Evolutionary conservation across 1,140 invertebrate genomes (phyloP), one percentile per base, ranked within the genome.

Genomic region (Papilio glaucus): DNA sequence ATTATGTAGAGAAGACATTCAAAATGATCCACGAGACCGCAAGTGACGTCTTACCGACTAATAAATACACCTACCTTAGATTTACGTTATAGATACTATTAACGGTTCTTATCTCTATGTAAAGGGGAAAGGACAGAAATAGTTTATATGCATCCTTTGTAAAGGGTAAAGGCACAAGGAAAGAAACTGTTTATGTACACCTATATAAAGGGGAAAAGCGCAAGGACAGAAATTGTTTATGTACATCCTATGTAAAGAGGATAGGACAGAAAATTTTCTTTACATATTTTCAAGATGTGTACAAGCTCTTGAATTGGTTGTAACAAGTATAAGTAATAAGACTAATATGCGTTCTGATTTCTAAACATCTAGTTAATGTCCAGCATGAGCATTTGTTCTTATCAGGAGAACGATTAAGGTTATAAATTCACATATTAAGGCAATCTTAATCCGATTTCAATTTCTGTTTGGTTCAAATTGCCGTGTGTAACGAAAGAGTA

Each of bases 391-490:
- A 21, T 67, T 41, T 41, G 24, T 42, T 24, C 63, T 67, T 18
- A 68, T 29, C 18, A 42, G 6, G 18, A 15, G 9, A 69, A 69
- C 42, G 18, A 21, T 69, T 67, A 69, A 45, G 42, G 67, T 33
- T 18, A 69, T 69, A 69, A 69, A 69, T 69, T 49, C 67, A 49
- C 67, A 49, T 69, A 69, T 69, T 69, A 69, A 42, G n/a, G 65
- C 42, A 49, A 33, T 69, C 67, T 39, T 69, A 69, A 69, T 69
- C 67, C 67, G 41, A 69, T 69, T 69, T 69, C 67, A 69, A 69
- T 69, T 69, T 69, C 67, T 69, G 53, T 69, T 69, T 69, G 33
- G 67, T 53, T 69, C 67, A 49, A 69, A 69, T 69, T 69, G 29
- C 41, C 41, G n/a, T 18, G 7, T 69, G 53, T 33, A 69, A 69